Base-by-base conservation (phyloP, 1,140 invertebrate species). In the Cataglyphis hispanica region DNA sequence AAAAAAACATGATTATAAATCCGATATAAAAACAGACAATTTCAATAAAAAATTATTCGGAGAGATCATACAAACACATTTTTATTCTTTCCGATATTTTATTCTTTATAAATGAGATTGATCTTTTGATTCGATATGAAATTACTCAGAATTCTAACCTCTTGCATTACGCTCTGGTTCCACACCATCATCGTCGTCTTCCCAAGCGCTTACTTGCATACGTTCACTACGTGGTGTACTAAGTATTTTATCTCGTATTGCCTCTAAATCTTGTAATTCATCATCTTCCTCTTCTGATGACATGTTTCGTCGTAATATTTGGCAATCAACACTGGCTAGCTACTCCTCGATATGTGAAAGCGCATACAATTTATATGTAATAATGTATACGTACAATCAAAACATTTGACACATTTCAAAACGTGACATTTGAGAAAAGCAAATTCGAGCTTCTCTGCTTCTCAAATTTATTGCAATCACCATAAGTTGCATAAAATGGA, bases 151-250 rank as follows among this genome's bases (percentile, higher is more conserved):
- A 85, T 86, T 34, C 84, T 94, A 94, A 96, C 96, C 95, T 92
- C 92, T 93, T 4, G 96, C 94, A 91, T 95, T 94, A 19, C 91
- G 92, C 34, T 95, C 93, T 60, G 93, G 91, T 50, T 96, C 95
- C 6, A 96, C 87, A 19, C 95, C 95, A 5, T 94, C 93, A 11
- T 95, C 93, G 74, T 96, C 96, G 76, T 96, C 94, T 53, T 96
- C 95, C 95, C 95, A 96, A 80, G 94, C 95, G 89, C 96, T 96
- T 2, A 95, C 94, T 93, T 95, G 94, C 93, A 95, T 94, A 37
- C 92, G 90, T 61, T 95, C 94, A 37, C 78, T 83, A 40, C 85
- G 86, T 6, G 92, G 92, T 27, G 87, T 87, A 61, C 60, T 92
- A 58, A 93, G 74, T 56, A 95, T 93, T 83, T 92, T 87, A 60